phyloP scores from a whole-genome alignment of 2,888 invertebrate species.

The Caenorhabditis sp. region DNA sequence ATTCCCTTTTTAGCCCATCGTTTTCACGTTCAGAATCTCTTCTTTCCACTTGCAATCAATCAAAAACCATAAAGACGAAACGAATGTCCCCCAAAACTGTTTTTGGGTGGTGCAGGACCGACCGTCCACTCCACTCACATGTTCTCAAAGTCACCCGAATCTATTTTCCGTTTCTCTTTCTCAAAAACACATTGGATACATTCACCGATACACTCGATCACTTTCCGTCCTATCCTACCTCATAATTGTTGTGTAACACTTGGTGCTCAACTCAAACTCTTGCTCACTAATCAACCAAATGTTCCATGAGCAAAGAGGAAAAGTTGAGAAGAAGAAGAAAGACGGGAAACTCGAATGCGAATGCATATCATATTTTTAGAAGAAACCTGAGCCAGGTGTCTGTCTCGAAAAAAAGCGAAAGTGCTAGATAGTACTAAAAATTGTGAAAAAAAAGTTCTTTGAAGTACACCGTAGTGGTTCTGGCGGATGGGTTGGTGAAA shows the following conservation, averaged over 20 bases:
- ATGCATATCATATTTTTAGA: conserved; percentile 57
- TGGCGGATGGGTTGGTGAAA: conserved; percentile 33
- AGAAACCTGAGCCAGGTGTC: conserved; percentile 53
- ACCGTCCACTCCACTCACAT: conserved; percentile 9
- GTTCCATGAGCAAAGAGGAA: conserved; percentile 16
- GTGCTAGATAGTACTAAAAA: conserved; percentile 11
- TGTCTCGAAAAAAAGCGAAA: conserved; percentile 35
- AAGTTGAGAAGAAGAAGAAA: neutral
- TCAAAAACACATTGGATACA: too few relatives aligned
- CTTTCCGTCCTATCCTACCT: conserved; percentile 15
- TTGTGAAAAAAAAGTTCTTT: too few relatives aligned
- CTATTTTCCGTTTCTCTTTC: conserved; percentile 32
- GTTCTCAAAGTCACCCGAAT: conserved; percentile 33
- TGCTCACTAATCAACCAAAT: conserved; percentile 46
- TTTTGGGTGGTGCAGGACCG: conserved; percentile 5
- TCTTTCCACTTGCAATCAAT: conserved; percentile 53
- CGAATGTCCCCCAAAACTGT: conserved; percentile 28
- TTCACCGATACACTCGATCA: too few relatives aligned
- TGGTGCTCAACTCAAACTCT: conserved; percentile 24
- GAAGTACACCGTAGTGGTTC: too few relatives aligned
- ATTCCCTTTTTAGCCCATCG: neutral
- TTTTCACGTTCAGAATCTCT: conserved; percentile 26
- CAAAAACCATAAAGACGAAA: conserved; percentile 40
- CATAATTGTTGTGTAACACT: conserved; percentile 29
- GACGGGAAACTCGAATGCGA: conserved; percentile 25